Conservation (phyloP, 2,888 invertebrate genomes). For the Platycheirus albimanus region DNA sequence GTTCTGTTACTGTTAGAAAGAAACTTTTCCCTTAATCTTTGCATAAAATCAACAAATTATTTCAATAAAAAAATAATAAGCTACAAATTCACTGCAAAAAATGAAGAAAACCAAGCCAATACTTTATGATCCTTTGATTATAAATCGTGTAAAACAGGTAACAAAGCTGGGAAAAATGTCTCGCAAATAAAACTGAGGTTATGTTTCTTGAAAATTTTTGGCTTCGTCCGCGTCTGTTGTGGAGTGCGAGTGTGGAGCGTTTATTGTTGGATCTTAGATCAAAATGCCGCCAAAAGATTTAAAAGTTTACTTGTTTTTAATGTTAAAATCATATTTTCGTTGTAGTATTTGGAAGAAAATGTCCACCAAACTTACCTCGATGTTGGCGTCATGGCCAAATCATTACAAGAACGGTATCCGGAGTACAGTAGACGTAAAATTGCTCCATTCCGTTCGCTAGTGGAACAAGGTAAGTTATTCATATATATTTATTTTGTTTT, state of each 20-base stretch:
- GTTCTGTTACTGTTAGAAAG: neutral
- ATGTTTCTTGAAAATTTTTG: constrained; percentile 69
- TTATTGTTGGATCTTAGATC: neutral
- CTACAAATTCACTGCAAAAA: neutral
- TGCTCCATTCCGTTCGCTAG: constrained; percentile 89
- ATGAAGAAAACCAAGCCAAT: constrained; percentile 79
- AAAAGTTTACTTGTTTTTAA: neutral
- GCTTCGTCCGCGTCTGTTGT: constrained; percentile 44
- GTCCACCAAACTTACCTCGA: constrained; percentile 91
- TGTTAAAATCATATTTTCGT: constrained; percentile 61
- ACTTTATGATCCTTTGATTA: constrained; percentile 84
- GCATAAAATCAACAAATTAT: neutral
- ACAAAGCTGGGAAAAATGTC: constrained; percentile 7
- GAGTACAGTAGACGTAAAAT: constrained; percentile 93
- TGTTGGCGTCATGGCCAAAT: constrained; percentile 92
- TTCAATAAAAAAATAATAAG: neutral
- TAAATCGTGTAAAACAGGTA: constrained; percentile 85
- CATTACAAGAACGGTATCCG: constrained; percentile 88
- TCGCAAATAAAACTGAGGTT: constrained; percentile 75
- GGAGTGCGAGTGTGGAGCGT: neutral
- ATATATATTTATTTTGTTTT: neutral
- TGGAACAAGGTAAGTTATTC: constrained; percentile 85
- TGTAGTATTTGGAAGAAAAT: constrained; percentile 90
- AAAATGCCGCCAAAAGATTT: neutral
- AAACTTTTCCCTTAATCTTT: constrained; percentile 15